phyloP scores from a whole-genome alignment of 2,797 vertebrate species.

The Betta splendens region DNA sequence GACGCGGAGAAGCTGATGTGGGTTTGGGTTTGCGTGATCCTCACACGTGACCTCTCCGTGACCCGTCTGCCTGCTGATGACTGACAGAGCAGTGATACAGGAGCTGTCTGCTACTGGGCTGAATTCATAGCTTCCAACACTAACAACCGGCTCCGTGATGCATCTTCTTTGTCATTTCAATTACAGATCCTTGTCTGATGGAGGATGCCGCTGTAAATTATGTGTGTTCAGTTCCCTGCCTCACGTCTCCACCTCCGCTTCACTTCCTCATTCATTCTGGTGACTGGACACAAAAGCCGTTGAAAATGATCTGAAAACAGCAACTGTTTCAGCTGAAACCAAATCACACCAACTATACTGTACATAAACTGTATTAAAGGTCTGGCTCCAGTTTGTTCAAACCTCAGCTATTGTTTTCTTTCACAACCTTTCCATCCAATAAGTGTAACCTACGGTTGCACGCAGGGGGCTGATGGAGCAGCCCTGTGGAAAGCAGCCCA shows the following conservation, averaged over 20 bases:
- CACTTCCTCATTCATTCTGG: constrained; percentile 48
- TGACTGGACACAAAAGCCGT: constrained; percentile 57
- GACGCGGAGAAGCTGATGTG: too few species aligned
- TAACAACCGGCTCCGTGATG: constrained; percentile 76
- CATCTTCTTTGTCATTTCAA: constrained; percentile 89
- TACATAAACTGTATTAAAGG: too few species aligned
- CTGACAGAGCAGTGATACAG: constrained; percentile 52
- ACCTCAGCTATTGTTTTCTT: constrained; percentile 5
- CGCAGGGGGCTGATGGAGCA: constrained; percentile 43
- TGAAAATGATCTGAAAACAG: constrained; percentile 70
- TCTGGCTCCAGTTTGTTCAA: too few species aligned
- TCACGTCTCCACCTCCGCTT: constrained; percentile 10
- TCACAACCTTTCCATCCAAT: constrained; percentile 55
- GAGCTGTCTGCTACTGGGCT: constrained; percentile 56
- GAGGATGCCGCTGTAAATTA: constrained; percentile 76
- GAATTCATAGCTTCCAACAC: constrained; percentile 78
- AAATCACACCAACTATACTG: too few species aligned
- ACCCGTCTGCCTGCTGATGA: constrained; percentile 44
- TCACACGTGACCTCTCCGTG: constrained; percentile 12
- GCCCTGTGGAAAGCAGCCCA: constrained; percentile 42
- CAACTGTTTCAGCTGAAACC: constrained; percentile 9
- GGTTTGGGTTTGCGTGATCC: too few species aligned
- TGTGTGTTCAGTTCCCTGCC: constrained; percentile 42
- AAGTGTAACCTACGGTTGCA: constrained; percentile 34
- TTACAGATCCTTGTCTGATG: constrained; percentile 85